Evolutionary conservation across 2,797 vertebrate species (phyloP).

Genomic region (Chrosomus eos): DNA sequence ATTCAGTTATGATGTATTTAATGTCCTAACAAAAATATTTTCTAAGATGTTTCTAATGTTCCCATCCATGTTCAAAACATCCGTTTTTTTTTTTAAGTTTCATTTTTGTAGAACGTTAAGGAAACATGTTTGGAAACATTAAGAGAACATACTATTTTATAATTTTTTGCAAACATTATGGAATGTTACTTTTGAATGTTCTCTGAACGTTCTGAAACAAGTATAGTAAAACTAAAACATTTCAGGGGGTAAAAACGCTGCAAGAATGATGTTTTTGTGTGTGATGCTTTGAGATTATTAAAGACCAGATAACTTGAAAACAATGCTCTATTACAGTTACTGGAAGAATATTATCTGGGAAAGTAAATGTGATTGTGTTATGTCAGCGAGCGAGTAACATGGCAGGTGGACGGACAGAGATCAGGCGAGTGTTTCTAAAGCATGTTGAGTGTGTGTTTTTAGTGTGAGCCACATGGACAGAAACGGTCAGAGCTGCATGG

Average conservation of each 20-base stretch:
- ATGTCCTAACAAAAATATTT: not conserved
- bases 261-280: not conserved
- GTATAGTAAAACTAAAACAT: too few species aligned
- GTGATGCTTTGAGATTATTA: not conserved
- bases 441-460: not conserved
- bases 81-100: not conserved
- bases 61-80: too few species aligned
- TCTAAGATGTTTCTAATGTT: too few species aligned
- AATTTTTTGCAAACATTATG: not conserved
- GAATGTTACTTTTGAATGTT: not conserved
- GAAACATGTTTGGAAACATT: too few species aligned
- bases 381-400: not conserved
- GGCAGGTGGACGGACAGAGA: not conserved
- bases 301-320: not conserved
- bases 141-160: not conserved
- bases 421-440: not conserved
- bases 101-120: too few species aligned
- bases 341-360: not conserved
- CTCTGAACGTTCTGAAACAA: too few species aligned
- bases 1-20: not conserved
- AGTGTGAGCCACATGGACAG: conserved; percentile 38
- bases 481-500: conserved; percentile 69
- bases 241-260: not conserved
- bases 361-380: conserved; percentile 51
- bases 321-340: not conserved